Evolutionary conservation across 2,797 vertebrate species (phyloP), one percentile per base, ranked within the genome.

Genomic region (Manis javanica): DNA sequence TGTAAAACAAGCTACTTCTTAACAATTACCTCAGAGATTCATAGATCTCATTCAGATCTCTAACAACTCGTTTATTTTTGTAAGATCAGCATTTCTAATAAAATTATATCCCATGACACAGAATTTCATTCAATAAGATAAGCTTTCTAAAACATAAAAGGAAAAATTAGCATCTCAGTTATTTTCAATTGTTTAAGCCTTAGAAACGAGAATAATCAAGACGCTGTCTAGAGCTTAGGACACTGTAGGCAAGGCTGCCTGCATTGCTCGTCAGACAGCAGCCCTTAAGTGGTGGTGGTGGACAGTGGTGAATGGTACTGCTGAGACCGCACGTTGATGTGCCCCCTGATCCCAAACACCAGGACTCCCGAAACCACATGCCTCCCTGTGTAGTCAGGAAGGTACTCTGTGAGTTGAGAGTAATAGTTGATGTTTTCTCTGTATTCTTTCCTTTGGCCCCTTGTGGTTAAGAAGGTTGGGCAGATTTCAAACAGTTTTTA

Each of bases 21-120:
- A 86, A 66, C 96, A 90, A 77, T 93, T 95, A 63, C 42, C 82
- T 64, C 8, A 79, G 24, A 72, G 42, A 74, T 74, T 72, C 69
- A 63, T 89, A 90, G 79, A 59, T 90, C 34, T 85, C 23, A 90
- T 12, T 88, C 7, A 53, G 13, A 37, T 87, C 39, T 90, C 91
- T 94, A 81, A 31, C 85, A 77, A 71, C 85, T 39, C 87, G 42
- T 61, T 95, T 84, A 79, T 79, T 83, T 84, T 87, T 84, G 7
- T 57, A 94, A 74, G 87, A 88, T 34, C 81, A 49, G 19, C 13
- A 57, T 85, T 93, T 91, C 83, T 93, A 78, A 88, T 96, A 93
- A 64, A 95, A 79, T 79, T 59, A 51, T 85, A 77, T 55, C 57
- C 34, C 19, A 55, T 66, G 26, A 78, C 64, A 57, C 21, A 89